A percentile compares a stretch with the other conserved stretches of the same genome.
These are phyloP conservation scores for Electrona antarctica DNA, from an alignment of 2,113 vertebrate genomes.

Conservation along the genomic window DNA sequence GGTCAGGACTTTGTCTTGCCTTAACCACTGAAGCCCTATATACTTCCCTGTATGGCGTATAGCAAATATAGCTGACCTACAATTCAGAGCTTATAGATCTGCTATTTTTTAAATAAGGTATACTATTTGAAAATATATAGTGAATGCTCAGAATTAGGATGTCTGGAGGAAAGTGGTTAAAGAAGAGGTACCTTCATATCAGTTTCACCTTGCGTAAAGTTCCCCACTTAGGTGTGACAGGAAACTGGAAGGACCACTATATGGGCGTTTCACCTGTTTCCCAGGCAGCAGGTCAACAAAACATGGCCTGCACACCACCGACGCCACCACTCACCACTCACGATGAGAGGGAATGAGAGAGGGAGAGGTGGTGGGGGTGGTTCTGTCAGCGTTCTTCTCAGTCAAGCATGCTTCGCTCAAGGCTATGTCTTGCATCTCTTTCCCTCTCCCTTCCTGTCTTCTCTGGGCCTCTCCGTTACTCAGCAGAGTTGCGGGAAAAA, in stretches of 20 bases:
- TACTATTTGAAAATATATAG: no score
- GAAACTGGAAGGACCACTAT: constrained; percentile 57
- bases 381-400: constrained; percentile 60
- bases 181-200: constrained; percentile 18
- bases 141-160: no score
- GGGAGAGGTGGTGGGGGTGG: constrained; percentile 9
- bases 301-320: constrained; percentile 55
- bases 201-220: constrained; percentile 45
- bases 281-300: constrained; percentile 78
- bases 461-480: constrained; percentile 59
- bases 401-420: constrained; percentile 60
- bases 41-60: no score
- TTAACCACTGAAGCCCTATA: no score
- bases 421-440: constrained; percentile 47
- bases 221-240: constrained; percentile 50
- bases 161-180: no score
- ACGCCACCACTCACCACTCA: constrained; percentile 26
- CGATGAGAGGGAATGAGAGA: constrained; percentile 38
- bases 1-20: no score
- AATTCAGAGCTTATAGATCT: no score
- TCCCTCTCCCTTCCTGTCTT: constrained; percentile 31
- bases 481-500: constrained; percentile 54
- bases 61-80: no score
- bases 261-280: constrained; percentile 71
- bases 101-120: no score